Evolutionary conservation across 2,797 vertebrate genomes (phyloP).

Genomic region (Pseudocheirus occidentalis): DNA sequence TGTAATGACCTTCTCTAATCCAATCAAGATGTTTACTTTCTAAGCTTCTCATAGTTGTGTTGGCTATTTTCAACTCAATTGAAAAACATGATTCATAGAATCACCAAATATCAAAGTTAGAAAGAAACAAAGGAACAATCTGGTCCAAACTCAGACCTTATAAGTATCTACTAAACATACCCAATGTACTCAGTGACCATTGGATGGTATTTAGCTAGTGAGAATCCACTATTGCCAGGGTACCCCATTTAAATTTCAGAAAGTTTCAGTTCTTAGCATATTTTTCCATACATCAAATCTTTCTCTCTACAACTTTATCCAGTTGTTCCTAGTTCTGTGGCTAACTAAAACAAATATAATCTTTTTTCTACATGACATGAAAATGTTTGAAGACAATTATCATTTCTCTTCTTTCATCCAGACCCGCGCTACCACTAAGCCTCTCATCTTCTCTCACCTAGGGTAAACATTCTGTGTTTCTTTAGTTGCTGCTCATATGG

Average conservation of each 20-base stretch:
- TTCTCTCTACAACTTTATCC: not conserved
- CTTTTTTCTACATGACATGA: not conserved
- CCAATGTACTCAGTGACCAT: not conserved
- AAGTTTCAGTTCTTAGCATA: not conserved
- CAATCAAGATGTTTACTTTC: not conserved
- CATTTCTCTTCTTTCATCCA: not conserved
- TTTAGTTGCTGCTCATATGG: not conserved
- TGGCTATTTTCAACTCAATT: not conserved
- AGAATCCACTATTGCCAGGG: not conserved
- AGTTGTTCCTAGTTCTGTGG: not conserved
- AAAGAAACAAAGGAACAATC: not conserved
- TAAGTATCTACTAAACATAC: not conserved
- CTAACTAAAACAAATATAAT: not conserved
- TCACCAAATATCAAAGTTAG: not conserved
- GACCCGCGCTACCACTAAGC: not conserved
- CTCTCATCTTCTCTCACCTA: not conserved
- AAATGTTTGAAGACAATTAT: not conserved
- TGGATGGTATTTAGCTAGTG: not conserved
- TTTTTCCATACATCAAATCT: not conserved
- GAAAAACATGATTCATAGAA: not conserved
- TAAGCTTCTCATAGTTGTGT: not conserved
- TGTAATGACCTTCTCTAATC: not conserved
- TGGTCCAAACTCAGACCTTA: not conserved
- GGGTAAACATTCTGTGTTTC: not conserved
- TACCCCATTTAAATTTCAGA: not conserved